phyloP scores from a whole-genome alignment of 2,888 invertebrate species.

The Smittia sp. region DNA sequence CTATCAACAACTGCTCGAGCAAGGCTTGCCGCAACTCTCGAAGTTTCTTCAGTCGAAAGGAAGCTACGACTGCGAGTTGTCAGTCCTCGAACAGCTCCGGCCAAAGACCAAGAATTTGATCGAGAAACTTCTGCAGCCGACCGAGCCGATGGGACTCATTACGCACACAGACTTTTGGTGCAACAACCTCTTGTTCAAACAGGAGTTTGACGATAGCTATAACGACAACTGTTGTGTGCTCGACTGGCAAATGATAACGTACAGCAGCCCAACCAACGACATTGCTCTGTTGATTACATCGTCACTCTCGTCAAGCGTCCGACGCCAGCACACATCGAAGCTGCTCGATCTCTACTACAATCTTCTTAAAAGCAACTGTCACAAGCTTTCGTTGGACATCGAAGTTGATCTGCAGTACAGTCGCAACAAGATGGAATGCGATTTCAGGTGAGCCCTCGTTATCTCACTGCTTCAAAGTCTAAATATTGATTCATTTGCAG shows the following conservation, averaged over 20 bases:
- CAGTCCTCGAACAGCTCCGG: conserved; percentile 60
- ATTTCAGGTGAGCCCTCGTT: conserved; percentile 51
- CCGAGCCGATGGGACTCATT: conserved; percentile 70
- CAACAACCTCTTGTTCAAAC: conserved; percentile 70
- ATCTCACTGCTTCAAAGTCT: background rate
- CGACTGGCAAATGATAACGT: conserved; percentile 83
- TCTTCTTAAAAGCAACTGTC: conserved; percentile 61
- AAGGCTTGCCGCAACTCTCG: conserved; percentile 72
- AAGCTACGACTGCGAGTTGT: conserved; percentile 62
- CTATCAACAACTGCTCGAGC: conserved; percentile 72
- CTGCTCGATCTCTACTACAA: conserved; percentile 71
- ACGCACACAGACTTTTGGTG: conserved; percentile 85
- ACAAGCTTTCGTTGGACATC: conserved; percentile 62
- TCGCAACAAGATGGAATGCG: conserved; percentile 56
- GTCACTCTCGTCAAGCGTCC: conserved; percentile 68
- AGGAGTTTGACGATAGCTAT: conserved; percentile 51
- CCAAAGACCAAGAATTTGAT: conserved; percentile 70
- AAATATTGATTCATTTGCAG: conserved; percentile 45
- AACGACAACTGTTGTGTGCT: conserved; percentile 65
- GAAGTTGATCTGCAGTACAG: conserved; percentile 58
- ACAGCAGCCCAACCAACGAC: conserved; percentile 74
- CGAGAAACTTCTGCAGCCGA: conserved; percentile 66
- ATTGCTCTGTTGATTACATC: conserved; percentile 70
- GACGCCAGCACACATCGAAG: conserved; percentile 62
- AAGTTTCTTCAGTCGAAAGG: conserved; percentile 66